These are phyloP conservation scores for Crypturellus tataupa DNA, from an alignment of 2,797 vertebrate species.

Conservation along the genomic window DNA sequence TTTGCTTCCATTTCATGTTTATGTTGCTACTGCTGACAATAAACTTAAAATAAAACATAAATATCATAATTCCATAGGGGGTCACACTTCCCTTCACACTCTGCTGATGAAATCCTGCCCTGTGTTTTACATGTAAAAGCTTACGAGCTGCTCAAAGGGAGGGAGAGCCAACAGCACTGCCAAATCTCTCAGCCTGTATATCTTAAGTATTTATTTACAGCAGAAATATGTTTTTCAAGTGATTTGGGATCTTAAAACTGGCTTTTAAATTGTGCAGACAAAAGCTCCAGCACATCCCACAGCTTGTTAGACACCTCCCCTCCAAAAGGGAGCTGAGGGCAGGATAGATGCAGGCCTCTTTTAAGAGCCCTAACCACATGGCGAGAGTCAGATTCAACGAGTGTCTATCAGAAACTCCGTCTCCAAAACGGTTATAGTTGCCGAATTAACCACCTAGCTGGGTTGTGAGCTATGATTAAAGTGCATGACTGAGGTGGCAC, in stretches of 20 bases:
- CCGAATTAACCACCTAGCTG: not conserved
- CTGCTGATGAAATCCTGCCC: not conserved
- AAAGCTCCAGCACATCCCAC: too few relatives aligned
- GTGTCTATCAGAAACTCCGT: not conserved
- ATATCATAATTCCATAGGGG: not conserved
- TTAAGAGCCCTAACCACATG: not conserved
- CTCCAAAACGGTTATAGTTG: not conserved
- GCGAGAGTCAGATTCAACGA: not conserved
- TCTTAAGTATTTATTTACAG: not conserved
- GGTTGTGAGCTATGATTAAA: not conserved
- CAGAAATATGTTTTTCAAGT: not conserved
- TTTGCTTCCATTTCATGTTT: slow-evolving; percentile 26
- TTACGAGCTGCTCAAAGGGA: not conserved
- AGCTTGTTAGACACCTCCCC: not conserved
- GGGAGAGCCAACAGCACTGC: not conserved
- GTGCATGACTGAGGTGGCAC: not conserved
- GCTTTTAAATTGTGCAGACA: not conserved
- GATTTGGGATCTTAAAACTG: not conserved
- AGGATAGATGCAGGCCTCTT: not conserved
- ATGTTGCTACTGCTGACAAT: not conserved
- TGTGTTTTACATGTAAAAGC: not conserved
- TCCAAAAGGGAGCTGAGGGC: not conserved
- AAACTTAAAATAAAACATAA: not conserved
- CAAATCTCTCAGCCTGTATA: slow-evolving; percentile 18
- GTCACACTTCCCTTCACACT: slow-evolving; percentile 32